Evolutionary conservation across 1,140 invertebrate species (phyloP).

Genomic region (Oreohelix idahoensis): DNA sequence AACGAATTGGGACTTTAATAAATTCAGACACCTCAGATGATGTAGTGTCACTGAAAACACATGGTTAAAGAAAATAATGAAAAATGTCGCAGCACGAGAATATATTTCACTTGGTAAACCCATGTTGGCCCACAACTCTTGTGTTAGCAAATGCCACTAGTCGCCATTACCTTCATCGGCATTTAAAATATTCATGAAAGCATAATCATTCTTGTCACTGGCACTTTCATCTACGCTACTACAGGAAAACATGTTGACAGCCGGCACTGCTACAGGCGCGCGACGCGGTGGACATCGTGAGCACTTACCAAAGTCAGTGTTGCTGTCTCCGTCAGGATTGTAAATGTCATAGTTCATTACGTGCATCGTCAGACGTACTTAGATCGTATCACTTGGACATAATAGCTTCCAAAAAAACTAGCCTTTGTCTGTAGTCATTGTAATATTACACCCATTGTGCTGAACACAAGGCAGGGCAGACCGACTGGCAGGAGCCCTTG

Average conservation of each 20-base stretch:
- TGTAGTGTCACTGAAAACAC: too few relatives aligned
- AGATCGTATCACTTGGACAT: neutral
- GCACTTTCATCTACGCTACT: neutral
- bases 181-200: neutral
- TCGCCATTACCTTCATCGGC: neutral
- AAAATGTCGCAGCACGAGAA: too few relatives aligned
- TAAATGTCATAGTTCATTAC: neutral
- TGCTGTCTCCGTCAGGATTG: too few relatives aligned
- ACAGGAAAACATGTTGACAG: neutral
- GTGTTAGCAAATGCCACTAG: neutral
- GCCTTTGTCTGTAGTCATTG: neutral
- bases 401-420: neutral
- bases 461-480: neutral
- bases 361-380: neutral
- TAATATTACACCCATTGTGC: constrained; percentile 11
- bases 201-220: neutral
- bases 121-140: too few relatives aligned
- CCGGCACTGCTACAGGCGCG: neutral
- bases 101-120: too few relatives aligned
- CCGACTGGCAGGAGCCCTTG: neutral
- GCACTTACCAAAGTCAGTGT: neutral
- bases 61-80: too few relatives aligned
- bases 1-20: too few relatives aligned
- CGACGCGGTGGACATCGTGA: neutral
- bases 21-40: too few relatives aligned